Conservation (phyloP, 2,113 vertebrate genomes). For the Echinops telfairi region DNA sequence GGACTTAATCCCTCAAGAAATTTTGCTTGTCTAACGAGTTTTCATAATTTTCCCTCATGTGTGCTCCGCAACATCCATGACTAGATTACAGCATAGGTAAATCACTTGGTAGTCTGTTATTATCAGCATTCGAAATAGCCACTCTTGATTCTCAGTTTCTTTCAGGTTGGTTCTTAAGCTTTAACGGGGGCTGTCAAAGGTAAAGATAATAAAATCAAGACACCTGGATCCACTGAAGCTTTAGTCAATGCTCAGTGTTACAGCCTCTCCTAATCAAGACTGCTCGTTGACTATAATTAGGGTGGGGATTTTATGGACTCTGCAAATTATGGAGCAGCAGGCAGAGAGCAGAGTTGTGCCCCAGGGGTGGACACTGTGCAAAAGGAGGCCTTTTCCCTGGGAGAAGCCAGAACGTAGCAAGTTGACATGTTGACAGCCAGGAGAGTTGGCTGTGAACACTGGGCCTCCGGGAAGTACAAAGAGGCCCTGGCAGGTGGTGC, state of each 20-base stretch:
- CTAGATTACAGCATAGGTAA: too few species aligned
- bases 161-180: not conserved
- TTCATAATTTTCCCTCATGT: too few species aligned
- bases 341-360: not conserved
- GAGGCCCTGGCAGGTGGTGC: too few species aligned
- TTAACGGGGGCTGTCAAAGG: not conserved
- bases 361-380: not conserved
- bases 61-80: too few species aligned
- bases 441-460: not conserved
- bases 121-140: not conserved
- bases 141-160: not conserved
- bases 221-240: not conserved
- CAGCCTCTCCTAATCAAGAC: not conserved
- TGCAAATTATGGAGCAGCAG: not conserved
- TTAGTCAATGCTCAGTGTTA: not conserved
- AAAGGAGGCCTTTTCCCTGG: not conserved
- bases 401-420: not conserved
- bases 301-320: not conserved
- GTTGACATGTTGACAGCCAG: not conserved
- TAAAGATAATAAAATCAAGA: not conserved
- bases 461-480: not conserved
- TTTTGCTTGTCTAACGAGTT: too few species aligned
- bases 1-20: too few species aligned
- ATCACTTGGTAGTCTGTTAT: not conserved
- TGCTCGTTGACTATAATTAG: not conserved